Conservation (phyloP, 2,797 vertebrate species). For the Poeciliopsis gracilis region DNA sequence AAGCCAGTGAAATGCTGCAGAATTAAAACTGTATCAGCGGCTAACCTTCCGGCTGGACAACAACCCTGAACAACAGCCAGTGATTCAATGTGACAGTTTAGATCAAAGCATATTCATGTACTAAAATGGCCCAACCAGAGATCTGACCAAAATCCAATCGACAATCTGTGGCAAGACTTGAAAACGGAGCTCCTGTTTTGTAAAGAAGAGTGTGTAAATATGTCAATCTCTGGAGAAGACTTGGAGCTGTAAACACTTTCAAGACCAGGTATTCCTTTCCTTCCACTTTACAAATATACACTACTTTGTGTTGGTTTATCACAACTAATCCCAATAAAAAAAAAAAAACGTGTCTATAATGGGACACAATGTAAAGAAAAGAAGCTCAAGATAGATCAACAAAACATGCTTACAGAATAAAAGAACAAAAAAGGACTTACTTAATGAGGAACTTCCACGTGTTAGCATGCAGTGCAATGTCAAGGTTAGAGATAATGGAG, state of each 20-base stretch:
- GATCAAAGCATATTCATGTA: not conserved
- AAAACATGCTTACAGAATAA: not conserved
- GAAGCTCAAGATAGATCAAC: not conserved
- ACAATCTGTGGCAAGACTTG: not conserved
- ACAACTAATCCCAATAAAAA: not conserved
- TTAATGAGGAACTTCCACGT: conserved; percentile 98
- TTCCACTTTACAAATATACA: not conserved
- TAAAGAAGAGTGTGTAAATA: not conserved
- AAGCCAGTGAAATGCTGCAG: not conserved
- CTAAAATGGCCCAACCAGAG: not conserved
- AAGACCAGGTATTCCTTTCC: not conserved
- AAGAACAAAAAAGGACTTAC: conserved; percentile 76
- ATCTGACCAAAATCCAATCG: not conserved
- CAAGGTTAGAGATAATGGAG: conserved; percentile 89
- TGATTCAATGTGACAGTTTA: not conserved
- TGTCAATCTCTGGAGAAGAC: not conserved
- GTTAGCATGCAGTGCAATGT: conserved; percentile 94
- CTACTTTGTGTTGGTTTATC: not conserved
- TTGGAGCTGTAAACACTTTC: not conserved
- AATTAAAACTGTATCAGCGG: not conserved
- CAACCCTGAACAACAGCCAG: not conserved
- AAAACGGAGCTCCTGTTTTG: not conserved
- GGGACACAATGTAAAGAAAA: not conserved
- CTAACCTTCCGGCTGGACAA: not conserved
- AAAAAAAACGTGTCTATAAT: not conserved